A percentile compares a stretch with the other conserved stretches of the same genome.
Conservation (phyloP, 2,113 vertebrate genomes). For the Oophaga pumilio region DNA sequence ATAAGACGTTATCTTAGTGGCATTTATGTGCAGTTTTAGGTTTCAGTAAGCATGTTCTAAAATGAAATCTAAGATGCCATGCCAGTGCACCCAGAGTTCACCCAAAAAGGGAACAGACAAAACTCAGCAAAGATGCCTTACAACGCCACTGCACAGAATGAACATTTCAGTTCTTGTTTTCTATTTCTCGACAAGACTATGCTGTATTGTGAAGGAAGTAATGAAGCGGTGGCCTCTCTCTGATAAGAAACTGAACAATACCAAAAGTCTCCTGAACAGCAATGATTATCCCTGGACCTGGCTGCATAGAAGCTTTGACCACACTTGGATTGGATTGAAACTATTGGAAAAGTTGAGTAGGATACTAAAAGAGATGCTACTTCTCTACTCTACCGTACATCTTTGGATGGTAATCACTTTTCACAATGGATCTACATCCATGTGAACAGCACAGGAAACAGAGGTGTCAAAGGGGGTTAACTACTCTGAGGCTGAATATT, state of each 20-base stretch:
- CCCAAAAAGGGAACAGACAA: neutral
- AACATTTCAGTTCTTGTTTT: slow-evolving; percentile 23
- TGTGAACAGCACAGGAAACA: neutral
- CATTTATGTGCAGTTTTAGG: no score
- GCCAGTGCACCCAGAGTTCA: neutral
- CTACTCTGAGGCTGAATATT: neutral
- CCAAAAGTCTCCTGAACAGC: neutral
- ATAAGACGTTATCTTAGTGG: no score
- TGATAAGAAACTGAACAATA: slow-evolving; percentile 10
- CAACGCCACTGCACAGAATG: neutral
- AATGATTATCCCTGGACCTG: slow-evolving; percentile 10
- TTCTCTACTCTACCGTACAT: neutral
- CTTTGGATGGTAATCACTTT: neutral
- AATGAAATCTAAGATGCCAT: no score
- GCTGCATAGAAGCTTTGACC: neutral
- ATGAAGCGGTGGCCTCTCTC: neutral
- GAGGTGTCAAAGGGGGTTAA: neutral
- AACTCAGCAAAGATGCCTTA: neutral
- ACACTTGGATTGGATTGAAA: neutral
- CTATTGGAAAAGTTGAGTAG: neutral
- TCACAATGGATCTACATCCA: neutral
- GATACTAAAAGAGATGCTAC: neutral
- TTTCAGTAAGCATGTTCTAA: no score
- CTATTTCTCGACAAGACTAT: slow-evolving; percentile 8
- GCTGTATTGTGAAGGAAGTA: neutral